Conservation (phyloP, 2,113 vertebrate species). For the Elephas maximus region DNA sequence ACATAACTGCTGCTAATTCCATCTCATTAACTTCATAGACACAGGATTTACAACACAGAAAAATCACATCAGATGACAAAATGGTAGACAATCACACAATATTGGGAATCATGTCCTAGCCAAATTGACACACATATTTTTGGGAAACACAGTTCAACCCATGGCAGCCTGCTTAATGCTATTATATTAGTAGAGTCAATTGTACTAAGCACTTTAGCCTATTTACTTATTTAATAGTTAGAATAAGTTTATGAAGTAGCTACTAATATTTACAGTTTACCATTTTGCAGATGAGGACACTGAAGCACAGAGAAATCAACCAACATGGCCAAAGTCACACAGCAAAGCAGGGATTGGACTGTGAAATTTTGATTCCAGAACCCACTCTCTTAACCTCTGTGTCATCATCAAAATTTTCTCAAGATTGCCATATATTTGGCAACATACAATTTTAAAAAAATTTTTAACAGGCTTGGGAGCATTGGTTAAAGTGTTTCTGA, state of each 20-base stretch:
- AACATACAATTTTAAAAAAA: neutral
- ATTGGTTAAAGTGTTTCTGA: conserved; percentile 8
- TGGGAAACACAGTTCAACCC: too few species aligned
- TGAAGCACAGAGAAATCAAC: neutral
- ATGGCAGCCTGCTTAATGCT: neutral
- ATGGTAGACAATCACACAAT: too few species aligned
- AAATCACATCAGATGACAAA: too few species aligned
- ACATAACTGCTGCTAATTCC: too few species aligned
- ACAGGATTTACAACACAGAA: too few species aligned
- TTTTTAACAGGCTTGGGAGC: neutral
- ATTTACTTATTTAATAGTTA: neutral
- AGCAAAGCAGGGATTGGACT: neutral
- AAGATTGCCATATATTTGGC: neutral
- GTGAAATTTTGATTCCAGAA: neutral
- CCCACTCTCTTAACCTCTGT: neutral
- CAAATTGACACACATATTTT: too few species aligned
- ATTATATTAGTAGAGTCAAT: neutral
- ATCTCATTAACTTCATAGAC: too few species aligned
- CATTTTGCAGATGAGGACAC: conserved; percentile 19
- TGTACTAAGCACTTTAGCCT: neutral
- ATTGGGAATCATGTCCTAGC: too few species aligned
- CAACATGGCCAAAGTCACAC: neutral
- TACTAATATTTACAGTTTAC: neutral
- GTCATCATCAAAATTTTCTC: conserved; percentile 3
- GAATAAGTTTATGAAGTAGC: neutral